Conservation (phyloP, 2,888 invertebrate genomes). For the Magallana nippona region DNA sequence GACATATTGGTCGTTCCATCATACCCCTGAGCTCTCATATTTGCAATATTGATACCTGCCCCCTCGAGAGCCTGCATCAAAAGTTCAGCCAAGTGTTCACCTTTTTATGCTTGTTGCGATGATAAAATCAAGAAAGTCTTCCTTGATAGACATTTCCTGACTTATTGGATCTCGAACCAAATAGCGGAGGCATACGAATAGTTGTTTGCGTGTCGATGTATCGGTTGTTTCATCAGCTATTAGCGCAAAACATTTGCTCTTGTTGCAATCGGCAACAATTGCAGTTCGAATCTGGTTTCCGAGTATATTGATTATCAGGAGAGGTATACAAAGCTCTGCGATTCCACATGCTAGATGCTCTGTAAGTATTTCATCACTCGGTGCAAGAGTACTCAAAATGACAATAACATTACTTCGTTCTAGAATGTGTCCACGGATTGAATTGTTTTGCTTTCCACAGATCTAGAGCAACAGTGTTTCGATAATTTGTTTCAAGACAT, state of each 20-base stretch:
- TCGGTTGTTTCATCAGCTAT: too few species aligned
- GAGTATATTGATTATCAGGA: too few species aligned
- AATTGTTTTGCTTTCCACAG: constrained; percentile 46
- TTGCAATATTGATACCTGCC: constrained; percentile 5
- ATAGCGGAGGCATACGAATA: too few species aligned
- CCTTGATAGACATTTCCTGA: too few species aligned
- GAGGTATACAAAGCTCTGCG: too few species aligned
- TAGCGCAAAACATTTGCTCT: too few species aligned
- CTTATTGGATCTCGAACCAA: too few species aligned
- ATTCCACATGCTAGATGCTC: neutral
- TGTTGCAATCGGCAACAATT: too few species aligned
- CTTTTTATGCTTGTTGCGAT: neutral
- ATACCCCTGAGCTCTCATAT: constrained; percentile 46
- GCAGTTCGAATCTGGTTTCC: too few species aligned
- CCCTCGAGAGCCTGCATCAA: constrained; percentile 11
- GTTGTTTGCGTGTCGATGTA: too few species aligned
- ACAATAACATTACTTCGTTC: constrained; percentile 42
- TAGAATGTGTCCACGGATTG: constrained; percentile 39
- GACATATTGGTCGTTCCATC: constrained; percentile 47
- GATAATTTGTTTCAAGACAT: constrained; percentile 39
- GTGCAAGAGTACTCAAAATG: neutral
- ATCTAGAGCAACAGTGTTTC: constrained; percentile 36
- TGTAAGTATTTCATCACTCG: neutral
- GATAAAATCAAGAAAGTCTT: too few species aligned
- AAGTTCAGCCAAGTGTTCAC: constrained; percentile 9